Conservation (phyloP, 2,888 invertebrate genomes). For the Arrhopalites spinosus region DNA sequence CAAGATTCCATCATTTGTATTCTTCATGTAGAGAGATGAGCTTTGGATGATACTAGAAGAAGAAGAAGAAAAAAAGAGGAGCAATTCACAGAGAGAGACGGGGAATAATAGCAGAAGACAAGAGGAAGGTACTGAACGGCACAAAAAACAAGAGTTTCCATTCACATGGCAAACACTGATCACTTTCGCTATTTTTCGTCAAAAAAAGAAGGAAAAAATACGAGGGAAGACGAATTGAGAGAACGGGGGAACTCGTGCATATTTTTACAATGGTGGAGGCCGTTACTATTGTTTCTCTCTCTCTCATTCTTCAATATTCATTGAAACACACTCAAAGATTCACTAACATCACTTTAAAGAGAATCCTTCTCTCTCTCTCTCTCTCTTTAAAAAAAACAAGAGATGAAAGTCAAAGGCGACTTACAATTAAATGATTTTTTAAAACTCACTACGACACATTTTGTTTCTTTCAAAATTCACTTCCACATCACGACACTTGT, state of each 20-base stretch:
- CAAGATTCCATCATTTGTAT: no score
- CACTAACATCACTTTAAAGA: neutral
- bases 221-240: neutral
- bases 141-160: neutral
- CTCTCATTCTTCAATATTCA: neutral
- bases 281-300: neutral
- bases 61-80: neutral
- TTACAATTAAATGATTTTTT: neutral
- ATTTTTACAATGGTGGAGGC: neutral
- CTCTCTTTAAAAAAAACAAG: neutral
- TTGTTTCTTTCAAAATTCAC: neutral
- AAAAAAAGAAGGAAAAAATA: neutral
- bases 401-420: constrained; percentile 4
- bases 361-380: neutral
- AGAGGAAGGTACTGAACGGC: neutral
- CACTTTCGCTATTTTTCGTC: neutral
- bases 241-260: neutral
- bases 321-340: neutral
- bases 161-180: neutral
- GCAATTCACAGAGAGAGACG: neutral
- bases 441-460: neutral
- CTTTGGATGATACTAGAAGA: neutral
- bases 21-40: no score
- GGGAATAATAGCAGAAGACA: neutral
- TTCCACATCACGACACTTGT: neutral